phyloP scores from a whole-genome alignment of 2,888 invertebrate species.

The Noctua janthina region DNA sequence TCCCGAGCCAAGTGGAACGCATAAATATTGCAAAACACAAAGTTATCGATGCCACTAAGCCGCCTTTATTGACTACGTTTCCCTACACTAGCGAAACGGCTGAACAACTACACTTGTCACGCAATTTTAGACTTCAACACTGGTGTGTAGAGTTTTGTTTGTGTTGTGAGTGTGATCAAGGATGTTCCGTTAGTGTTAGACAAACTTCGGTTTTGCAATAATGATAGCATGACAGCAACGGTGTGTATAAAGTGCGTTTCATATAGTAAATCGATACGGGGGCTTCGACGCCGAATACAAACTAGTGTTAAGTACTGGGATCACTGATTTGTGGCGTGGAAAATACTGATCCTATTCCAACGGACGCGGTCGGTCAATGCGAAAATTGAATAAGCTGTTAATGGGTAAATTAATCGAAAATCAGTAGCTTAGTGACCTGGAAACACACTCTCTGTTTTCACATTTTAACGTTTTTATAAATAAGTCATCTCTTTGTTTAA shows the following conservation, averaged over 20 bases:
- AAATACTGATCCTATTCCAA: slow-evolving; percentile 34
- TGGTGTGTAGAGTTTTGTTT: slow-evolving; percentile 65
- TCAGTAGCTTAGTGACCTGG: background rate
- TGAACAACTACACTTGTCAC: slow-evolving; percentile 57
- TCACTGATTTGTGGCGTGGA: slow-evolving; percentile 61
- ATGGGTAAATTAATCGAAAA: slow-evolving; percentile 15
- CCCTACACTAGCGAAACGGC: slow-evolving; percentile 78
- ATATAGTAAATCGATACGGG: slow-evolving; percentile 82
- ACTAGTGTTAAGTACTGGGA: slow-evolving; percentile 74
- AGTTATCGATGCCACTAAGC: slow-evolving; percentile 89
- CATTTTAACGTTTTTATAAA: background rate
- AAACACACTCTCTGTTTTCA: background rate
- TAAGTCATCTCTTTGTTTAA: background rate
- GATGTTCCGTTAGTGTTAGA: slow-evolving; percentile 74
- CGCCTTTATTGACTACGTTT: slow-evolving; percentile 85
- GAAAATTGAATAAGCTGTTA: slow-evolving; percentile 1
- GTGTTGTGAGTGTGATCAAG: slow-evolving; percentile 27
- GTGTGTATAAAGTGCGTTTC: slow-evolving; percentile 81
- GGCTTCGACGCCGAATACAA: slow-evolving; percentile 78
- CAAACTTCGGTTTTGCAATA: slow-evolving; percentile 82
- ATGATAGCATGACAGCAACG: slow-evolving; percentile 82
- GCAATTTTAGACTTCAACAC: slow-evolving; percentile 67
- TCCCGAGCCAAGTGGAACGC: slow-evolving; percentile 82
- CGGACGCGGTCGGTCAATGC: background rate
- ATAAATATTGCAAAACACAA: slow-evolving; percentile 87